These are phyloP conservation scores for Cryptus armator DNA, from an alignment of 2,888 invertebrate genomes.

Conservation along the genomic window DNA sequence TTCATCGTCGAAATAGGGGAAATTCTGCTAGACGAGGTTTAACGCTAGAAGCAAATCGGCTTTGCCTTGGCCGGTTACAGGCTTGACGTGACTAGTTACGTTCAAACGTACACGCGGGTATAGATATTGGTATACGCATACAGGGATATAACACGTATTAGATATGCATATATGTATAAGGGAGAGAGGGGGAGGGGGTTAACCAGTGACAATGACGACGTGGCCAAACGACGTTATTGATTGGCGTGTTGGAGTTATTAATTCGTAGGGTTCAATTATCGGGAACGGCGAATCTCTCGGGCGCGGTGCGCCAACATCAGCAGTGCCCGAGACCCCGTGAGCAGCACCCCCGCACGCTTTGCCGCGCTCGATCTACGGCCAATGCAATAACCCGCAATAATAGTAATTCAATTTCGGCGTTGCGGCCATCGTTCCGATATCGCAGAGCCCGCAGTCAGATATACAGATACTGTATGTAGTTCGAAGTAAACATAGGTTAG, in stretches of 20 bases:
- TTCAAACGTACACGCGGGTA: not conserved
- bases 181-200: constrained; percentile 15
- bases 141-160: constrained; percentile 27
- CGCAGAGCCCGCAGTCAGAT: constrained; percentile 50
- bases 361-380: constrained; percentile 69
- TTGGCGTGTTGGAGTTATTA: constrained; percentile 83
- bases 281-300: constrained; percentile 73
- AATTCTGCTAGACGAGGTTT: constrained; percentile 47
- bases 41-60: constrained; percentile 37
- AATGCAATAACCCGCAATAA: constrained; percentile 81
- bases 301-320: constrained; percentile 56
- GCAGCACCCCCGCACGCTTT: constrained; percentile 46
- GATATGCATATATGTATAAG: constrained; percentile 66
- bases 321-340: not conserved
- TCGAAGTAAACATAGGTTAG: constrained; percentile 44
- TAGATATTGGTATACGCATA: constrained; percentile 14
- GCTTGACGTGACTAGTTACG: constrained; percentile 41
- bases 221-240: constrained; percentile 78
- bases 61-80: constrained; percentile 41
- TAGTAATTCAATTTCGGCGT: constrained; percentile 73
- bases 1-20: constrained; percentile 31
- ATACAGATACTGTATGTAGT: constrained; percentile 28
- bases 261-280: constrained; percentile 83
- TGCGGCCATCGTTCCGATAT: constrained; percentile 65
- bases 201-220: constrained; percentile 70